Conservation (phyloP, 2,113 vertebrate genomes). For the Pseudorectes ferrugineus region DNA sequence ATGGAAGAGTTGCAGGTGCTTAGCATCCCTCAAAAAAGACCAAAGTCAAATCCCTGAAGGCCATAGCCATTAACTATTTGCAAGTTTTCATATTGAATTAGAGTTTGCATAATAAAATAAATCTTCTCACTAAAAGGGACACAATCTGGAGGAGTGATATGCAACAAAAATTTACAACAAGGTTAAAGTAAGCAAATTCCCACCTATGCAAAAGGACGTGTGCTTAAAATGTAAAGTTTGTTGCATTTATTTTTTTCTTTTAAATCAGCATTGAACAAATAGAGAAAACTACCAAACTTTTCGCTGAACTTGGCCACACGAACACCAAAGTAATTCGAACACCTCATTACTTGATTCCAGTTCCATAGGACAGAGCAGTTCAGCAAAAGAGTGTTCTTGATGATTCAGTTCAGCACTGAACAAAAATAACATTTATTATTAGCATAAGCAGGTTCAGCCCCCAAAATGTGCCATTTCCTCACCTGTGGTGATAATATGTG, state of each 20-base stretch:
- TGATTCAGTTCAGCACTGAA: neutral
- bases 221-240: neutral
- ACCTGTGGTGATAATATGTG: neutral
- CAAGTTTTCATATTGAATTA: neutral
- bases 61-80: neutral
- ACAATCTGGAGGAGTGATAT: neutral
- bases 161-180: neutral
- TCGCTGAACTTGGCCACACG: neutral
- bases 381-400: neutral
- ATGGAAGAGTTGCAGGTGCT: neutral
- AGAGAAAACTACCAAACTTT: neutral
- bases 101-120: neutral
- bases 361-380: neutral
- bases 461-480: neutral
- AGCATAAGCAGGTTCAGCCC: neutral
- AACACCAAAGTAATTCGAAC: neutral
- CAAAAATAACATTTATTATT: neutral
- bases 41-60: neutral
- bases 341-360: neutral
- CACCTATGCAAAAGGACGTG: accelerated
- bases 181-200: neutral
- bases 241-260: neutral
- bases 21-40: neutral
- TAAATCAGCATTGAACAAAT: neutral
- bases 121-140: neutral